Evolutionary conservation across 2,888 invertebrate genomes (phyloP).

Genomic region (Meteorus cinctellus): DNA sequence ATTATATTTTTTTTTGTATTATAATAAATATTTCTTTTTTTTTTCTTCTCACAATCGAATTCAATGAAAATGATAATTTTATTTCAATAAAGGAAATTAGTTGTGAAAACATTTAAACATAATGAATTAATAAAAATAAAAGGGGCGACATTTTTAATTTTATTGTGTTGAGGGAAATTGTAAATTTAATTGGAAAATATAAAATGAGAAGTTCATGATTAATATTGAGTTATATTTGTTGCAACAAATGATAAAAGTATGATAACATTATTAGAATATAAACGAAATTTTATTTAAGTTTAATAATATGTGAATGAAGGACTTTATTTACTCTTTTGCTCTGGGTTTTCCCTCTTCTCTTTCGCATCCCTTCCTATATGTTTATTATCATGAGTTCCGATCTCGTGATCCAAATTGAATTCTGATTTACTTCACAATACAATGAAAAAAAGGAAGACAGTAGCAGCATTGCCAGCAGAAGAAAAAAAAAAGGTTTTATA

Average conservation of each 20-base stretch:
- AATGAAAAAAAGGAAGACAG: background rate
- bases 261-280: background rate
- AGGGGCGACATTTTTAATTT: too few species aligned
- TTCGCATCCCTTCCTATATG: background rate
- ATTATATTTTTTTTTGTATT: too few species aligned
- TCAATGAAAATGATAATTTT: background rate
- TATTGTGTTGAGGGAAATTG: too few species aligned
- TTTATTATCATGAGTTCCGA: slow-evolving; percentile 40
- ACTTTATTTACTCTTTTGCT: background rate
- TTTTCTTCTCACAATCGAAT: too few species aligned
- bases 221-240: background rate
- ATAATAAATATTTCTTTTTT: background rate
- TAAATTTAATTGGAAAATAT: too few species aligned
- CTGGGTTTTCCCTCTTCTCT: background rate
- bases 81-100: background rate
- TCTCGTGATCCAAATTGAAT: slow-evolving; percentile 64
- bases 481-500: background rate
- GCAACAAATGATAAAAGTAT: background rate
- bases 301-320: background rate
- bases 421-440: slow-evolving; percentile 62
- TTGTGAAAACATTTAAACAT: too few species aligned
- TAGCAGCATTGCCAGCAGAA: background rate
- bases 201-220: too few species aligned
- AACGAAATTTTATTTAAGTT: background rate
- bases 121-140: too few species aligned